These are phyloP conservation scores for Ailurus styani DNA, from an alignment of 2,113 vertebrate species.

Conservation along the genomic window DNA sequence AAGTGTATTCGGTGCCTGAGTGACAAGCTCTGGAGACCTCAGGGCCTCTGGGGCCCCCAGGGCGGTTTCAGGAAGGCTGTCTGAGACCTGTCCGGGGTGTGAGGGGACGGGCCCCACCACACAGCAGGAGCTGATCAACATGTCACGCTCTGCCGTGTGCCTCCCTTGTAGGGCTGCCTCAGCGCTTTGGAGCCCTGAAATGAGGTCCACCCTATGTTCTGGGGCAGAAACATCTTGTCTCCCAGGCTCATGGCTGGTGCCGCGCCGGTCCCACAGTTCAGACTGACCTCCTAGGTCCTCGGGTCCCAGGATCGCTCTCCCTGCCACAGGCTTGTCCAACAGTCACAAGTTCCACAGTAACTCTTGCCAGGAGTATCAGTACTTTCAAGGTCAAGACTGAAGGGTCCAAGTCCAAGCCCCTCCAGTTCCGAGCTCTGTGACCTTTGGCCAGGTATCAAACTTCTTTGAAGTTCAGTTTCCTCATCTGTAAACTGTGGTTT, in stretches of 20 bases:
- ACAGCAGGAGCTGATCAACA: not conserved
- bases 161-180: not conserved
- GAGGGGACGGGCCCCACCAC: not conserved
- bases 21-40: conserved; percentile 66
- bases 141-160: not conserved
- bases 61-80: conserved; percentile 70
- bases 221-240: not conserved
- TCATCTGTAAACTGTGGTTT: not conserved
- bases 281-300: accelerated
- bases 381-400: not conserved
- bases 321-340: not conserved
- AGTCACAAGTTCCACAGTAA: no score
- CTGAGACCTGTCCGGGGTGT: conserved; percentile 65
- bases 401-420: not conserved
- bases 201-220: not conserved
- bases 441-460: not conserved
- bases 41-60: conserved; percentile 70
- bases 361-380: not conserved
- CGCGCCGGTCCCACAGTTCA: not conserved
- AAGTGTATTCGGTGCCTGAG: conserved; percentile 68
- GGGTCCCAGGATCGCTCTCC: not conserved
- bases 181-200: not conserved
- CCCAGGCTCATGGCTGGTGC: not conserved
- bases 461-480: not conserved
- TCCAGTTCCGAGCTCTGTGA: not conserved